Evolutionary conservation across 2,113 vertebrate species (phyloP).

Genomic region (Saimiri boliviensis): DNA sequence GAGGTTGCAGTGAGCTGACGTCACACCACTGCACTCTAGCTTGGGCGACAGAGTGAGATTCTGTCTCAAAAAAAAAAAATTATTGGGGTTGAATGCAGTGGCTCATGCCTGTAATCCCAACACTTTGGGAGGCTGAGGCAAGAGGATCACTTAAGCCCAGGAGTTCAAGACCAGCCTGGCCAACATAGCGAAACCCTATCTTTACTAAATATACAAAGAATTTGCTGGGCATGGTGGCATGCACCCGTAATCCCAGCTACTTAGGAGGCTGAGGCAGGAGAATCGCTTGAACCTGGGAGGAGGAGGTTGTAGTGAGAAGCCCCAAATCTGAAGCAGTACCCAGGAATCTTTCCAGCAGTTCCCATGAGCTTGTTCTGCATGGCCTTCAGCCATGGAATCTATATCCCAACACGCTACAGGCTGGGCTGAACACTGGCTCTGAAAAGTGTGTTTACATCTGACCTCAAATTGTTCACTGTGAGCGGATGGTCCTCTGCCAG

Average conservation of each 20-base stretch:
- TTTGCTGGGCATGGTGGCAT: not conserved
- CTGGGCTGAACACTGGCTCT: not conserved
- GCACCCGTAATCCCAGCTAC: not conserved
- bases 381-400: not conserved
- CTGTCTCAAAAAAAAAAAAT: too few species aligned
- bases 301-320: not conserved
- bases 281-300: not conserved
- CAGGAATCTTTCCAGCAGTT: fast-evolving
- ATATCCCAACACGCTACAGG: fast-evolving
- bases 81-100: too few species aligned
- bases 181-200: not conserved
- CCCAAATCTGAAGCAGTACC: not conserved
- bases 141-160: not conserved
- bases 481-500: not conserved
- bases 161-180: not conserved
- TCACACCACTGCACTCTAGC: too few species aligned
- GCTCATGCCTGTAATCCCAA: too few species aligned
- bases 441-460: not conserved
- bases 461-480: not conserved
- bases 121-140: too few species aligned
- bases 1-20: too few species aligned
- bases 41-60: too few species aligned
- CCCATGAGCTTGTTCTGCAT: fast-evolving
- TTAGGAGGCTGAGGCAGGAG: not conserved
- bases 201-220: not conserved